A percentile compares a stretch with the other conserved stretches of the same genome.
Evolutionary conservation across 2,888 invertebrate genomes (phyloP).

Genomic region (Xanthorhoe spadicearia): DNA sequence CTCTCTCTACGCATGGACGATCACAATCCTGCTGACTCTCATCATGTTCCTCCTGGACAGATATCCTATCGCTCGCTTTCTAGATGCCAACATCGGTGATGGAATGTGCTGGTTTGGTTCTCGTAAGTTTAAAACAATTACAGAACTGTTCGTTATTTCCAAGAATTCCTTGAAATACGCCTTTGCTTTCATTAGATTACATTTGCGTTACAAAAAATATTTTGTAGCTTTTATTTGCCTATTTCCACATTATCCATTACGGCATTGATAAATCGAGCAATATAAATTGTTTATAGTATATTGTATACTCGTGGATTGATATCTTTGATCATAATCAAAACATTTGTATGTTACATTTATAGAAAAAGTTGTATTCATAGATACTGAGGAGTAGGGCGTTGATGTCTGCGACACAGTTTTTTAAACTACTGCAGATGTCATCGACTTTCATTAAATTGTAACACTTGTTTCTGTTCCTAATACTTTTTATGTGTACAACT

Average conservation of each 20-base stretch:
- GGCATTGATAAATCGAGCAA: slow-evolving; percentile 19
- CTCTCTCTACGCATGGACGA: slow-evolving; percentile 89
- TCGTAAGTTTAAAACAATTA: slow-evolving; percentile 67
- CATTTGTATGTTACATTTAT: slow-evolving; percentile 22
- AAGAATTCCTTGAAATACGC: not conserved
- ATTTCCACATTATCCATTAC: slow-evolving; percentile 24
- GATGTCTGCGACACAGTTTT: too few species aligned
- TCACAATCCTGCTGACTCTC: slow-evolving; percentile 84
- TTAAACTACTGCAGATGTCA: too few species aligned
- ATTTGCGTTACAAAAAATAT: not conserved
- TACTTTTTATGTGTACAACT: too few species aligned
- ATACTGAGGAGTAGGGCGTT: too few species aligned
- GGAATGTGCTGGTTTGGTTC: slow-evolving; percentile 88
- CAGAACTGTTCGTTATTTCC: too few species aligned
- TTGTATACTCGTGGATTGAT: slow-evolving; percentile 8
- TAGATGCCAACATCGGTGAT: slow-evolving; percentile 86
- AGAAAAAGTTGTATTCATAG: not conserved
- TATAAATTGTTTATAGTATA: slow-evolving; percentile 26
- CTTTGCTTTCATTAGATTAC: not conserved
- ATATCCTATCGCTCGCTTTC: slow-evolving; percentile 63
- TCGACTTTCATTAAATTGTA: too few species aligned
- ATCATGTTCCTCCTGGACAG: slow-evolving; percentile 83
- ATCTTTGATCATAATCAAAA: slow-evolving; percentile 34
- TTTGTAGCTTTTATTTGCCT: slow-evolving; percentile 13
- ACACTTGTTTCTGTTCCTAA: too few species aligned